phyloP scores from a whole-genome alignment of 2,113 vertebrate genomes.

The Craseonycteris thonglongyai region DNA sequence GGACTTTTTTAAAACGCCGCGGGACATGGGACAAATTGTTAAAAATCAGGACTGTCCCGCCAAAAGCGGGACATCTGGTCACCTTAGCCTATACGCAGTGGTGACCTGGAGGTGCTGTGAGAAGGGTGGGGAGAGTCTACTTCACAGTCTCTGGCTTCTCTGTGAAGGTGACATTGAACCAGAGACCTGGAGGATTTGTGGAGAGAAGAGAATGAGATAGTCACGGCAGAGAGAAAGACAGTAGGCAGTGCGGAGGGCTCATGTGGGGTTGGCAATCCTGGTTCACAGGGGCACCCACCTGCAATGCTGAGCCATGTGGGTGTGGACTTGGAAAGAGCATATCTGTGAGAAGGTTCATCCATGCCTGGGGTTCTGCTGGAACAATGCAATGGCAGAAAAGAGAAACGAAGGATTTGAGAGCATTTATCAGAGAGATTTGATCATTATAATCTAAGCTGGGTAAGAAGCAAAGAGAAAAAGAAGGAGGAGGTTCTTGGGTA shows the following conservation, averaged over 20 bases:
- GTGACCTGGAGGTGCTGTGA: not conserved
- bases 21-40: too few relatives aligned
- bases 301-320: not conserved
- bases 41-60: too few relatives aligned
- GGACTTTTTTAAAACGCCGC: too few relatives aligned
- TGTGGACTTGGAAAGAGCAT: not conserved
- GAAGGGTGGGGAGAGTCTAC: not conserved
- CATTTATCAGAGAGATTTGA: not conserved
- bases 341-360: not conserved
- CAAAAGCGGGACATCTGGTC: too few relatives aligned
- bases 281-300: not conserved
- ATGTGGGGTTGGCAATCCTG: not conserved
- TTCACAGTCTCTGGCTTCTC: not conserved
- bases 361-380: not conserved
- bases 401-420: not conserved
- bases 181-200: not conserved
- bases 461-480: not conserved
- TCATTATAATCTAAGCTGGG: not conserved
- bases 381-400: not conserved
- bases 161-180: not conserved
- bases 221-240: not conserved
- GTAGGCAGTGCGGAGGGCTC: too few relatives aligned
- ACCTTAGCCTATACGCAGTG: accelerated
- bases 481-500: not conserved
- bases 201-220: not conserved